Base-by-base conservation (phyloP, 2,888 invertebrate genomes). In the Pristionchus fissidentatus region DNA sequence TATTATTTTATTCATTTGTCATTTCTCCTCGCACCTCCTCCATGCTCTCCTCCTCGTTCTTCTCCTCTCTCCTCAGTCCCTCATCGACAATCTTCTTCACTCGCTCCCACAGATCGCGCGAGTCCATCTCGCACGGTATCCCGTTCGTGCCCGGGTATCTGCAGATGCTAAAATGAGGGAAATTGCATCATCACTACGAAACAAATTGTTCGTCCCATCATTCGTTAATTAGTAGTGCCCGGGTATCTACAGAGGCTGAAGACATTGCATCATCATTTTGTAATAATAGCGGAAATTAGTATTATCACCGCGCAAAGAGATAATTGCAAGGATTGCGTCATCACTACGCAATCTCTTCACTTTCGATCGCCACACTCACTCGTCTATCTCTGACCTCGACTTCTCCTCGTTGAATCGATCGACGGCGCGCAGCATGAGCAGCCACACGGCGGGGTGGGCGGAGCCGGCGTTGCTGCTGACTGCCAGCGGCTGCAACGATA, bases 381-480 rank as follows among this genome's bases (percentile, higher is more conserved):
- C 15, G 19, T 26, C 1, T 3, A 4, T 5, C 81, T 22, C 80
- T n/a, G n/a, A 86, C 80, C 88, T 83, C 35, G 96, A 96, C 92
- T 96, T 96, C 92, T 97, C 97, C 3, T 95, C 94, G 85, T 95
- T 95, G 93, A 98, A 99, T 87, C 95, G 95, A 92, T 97, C 97
- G 35, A 96, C 95, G n/a, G 97, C 97, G 90, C 97, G 94, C 49
- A 98, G 93, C 86, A 97, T 95, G 15, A 97, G 95, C 92, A 98
- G 97, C 96, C 84, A 97, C 87, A 35, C 84, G 32, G 86, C 57
- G 29, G 83, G 82, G 15, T 85, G 79, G 77, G 73, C 38, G 57
- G 81, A 75, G 46, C 84, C 80, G n/a, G 85, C 43, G 15, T 77
- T 75, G 26, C 46, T 19, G n/a, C 15, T 15, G n/a, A 73, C 73